Base-by-base conservation (phyloP, 2,113 vertebrate genomes). In the Lepisosteus oculatus region DNA sequence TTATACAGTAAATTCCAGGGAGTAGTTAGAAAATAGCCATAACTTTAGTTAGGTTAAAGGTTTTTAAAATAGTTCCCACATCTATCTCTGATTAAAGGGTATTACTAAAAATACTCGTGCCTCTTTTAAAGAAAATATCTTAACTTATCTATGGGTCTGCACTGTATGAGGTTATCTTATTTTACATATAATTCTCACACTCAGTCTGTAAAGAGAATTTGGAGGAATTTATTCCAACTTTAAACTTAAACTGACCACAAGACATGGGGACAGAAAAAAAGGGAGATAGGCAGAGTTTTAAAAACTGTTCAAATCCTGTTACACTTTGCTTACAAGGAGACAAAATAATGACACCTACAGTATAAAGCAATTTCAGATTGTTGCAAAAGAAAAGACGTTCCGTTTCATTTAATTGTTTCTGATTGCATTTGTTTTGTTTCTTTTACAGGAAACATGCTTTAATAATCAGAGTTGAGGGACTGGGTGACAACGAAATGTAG, bases 11-110 rank as follows among this genome's bases (percentile, higher is more conserved):
- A 43, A 77, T 70, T 61, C 43, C 67, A 65, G 55, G 11, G 42
- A 76, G 13, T 65, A 17, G 64, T 66, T 43, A 9, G 15, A 42
- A 62, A 70, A 67, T 69, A 68, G 17, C 69, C 70, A 56, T 67
- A 67, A 56, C 62, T 61, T 57, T 71, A 64, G 63, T 41, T 65
- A 29, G 29, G 29, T 29, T 71, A 44, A 69, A 68, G 54, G 71
- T 57, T 76, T 17, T 43, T 12, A 66, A 45, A 71, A 65, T 68
- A 63, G 12, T 29, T 29, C 29, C 29, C 29, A 29, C 29, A 29
- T 29, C 29, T 29, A 29, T 29, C 29, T 29, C 29, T 29, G 29
- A 29, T 29, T 29, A 29, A 71, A 41, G 68, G 17, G 55, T 55
- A 43, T n/a, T 42, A 13, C 55, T 41, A 43, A 73, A 63, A 75